phyloP scores from a whole-genome alignment of 2,113 vertebrate species.

The Xiphophorus maculatus region DNA sequence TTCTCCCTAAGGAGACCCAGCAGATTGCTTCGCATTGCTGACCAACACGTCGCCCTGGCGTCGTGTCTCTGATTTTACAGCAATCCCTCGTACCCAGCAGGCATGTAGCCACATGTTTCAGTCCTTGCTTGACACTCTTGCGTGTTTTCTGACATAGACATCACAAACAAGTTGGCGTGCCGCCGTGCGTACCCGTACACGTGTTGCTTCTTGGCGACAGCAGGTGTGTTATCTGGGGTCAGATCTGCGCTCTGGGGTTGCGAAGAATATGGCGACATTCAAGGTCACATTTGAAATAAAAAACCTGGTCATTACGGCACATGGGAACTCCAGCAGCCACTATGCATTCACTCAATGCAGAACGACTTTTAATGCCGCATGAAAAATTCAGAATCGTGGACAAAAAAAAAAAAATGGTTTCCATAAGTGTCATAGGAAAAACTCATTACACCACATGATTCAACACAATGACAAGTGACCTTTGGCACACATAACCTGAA shows the following conservation, averaged over 20 bases:
- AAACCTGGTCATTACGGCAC: background rate
- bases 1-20: too few species aligned
- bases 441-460: background rate
- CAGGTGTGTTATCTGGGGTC: background rate
- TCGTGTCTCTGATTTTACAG: too few species aligned
- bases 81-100: too few species aligned
- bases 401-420: too few species aligned
- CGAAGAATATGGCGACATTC: too few species aligned
- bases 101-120: background rate
- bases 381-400: background rate
- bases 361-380: background rate
- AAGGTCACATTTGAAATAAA: too few species aligned
- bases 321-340: background rate
- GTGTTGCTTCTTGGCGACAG: too few species aligned
- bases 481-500: background rate
- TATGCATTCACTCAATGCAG: background rate
- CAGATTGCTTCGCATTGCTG: too few species aligned
- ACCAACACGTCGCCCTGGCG: too few species aligned
- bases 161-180: background rate
- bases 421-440: background rate
- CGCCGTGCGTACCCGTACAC: too few species aligned
- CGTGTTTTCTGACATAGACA: background rate
- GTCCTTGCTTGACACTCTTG: background rate
- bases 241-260: background rate
- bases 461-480: background rate